Conservation (phyloP, 2,113 vertebrate species). For the Upupa epops region DNA sequence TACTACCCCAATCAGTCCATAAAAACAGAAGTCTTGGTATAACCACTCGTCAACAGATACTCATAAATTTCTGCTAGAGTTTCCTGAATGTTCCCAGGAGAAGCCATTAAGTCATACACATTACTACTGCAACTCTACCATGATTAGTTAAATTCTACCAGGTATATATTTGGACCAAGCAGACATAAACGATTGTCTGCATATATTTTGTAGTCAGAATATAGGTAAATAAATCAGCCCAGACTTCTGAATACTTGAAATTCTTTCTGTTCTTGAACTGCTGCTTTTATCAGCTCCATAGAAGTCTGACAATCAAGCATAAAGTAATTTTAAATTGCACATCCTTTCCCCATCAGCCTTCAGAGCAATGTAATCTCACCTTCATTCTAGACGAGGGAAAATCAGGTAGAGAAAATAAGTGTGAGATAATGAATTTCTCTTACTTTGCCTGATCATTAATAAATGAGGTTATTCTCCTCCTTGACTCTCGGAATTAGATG, state of each 20-base stretch:
- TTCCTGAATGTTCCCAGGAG: not conserved
- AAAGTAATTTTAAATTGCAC: not conserved
- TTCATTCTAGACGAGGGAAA: not conserved
- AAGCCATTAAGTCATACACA: not conserved
- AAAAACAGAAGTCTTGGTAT: not conserved
- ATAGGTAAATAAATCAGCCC: not conserved
- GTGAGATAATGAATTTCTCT: slow-evolving; percentile 54
- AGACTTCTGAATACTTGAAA: not conserved
- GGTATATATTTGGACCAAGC: not conserved
- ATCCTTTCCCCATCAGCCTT: not conserved
- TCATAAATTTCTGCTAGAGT: not conserved
- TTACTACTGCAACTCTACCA: not conserved
- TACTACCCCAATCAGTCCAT: not conserved
- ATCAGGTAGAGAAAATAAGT: slow-evolving; percentile 4
- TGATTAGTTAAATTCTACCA: not conserved
- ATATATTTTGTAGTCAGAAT: not conserved
- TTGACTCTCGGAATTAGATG: slow-evolving; percentile 57
- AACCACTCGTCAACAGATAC: not conserved
- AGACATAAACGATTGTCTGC: not conserved
- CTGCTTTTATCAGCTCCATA: not conserved
- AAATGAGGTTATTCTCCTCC: slow-evolving; percentile 61
- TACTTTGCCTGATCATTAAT: slow-evolving; percentile 58
- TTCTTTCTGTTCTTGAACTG: not conserved
- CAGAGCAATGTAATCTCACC: not conserved
- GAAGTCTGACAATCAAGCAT: not conserved